Evolutionary conservation across 2,113 vertebrate species (phyloP), one percentile per base, ranked within the genome.

Genomic region (Varanus salvator): DNA sequence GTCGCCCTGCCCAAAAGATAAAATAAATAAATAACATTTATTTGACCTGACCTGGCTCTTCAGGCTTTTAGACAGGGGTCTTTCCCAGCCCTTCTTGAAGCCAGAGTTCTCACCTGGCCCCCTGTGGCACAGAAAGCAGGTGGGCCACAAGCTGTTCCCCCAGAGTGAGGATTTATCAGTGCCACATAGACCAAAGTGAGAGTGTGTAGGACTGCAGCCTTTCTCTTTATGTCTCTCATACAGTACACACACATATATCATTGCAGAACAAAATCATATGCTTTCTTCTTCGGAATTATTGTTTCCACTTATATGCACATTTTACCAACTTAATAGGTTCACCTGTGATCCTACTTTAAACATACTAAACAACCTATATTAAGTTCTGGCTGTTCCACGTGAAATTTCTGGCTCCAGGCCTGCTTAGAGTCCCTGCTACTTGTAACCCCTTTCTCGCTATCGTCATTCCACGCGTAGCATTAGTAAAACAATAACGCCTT

Each of bases 401-500:
- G 38, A 71, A 66, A 80, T 68, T 34, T 78, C 15, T 88, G 66
- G 31, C n/a, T 52, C 8, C 15, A 7, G 60, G 29, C 8, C 34
- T 64, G n/a, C 71, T 38, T n/a, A 84, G 64, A 3, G 4, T 34
- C 23, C 54, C 21, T 34, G 31, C 50, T 34, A 77, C 52, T 57
- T 72, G 68, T 29, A 64, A 29, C 8, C 15, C 87, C 80, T 69
- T 21, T 25, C 64, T 64, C 74, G 68, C 60, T 69, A 71, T 72
- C 66, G 75, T 71, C 75, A 78, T 80, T 54, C n/a, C 6, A 25
- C 60, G 8, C 48, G 50, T 71, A 57, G 3, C 12, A 29, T 75
- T 78, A 90, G 88, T 69, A 85, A 85, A 90, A 80, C 38, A 90
- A 78, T 90, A 90, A 90, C n/a, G 15, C 25, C 6, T 3, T 29